Conservation (phyloP, 2,888 invertebrate genomes). For the Strigamia crassipes region DNA sequence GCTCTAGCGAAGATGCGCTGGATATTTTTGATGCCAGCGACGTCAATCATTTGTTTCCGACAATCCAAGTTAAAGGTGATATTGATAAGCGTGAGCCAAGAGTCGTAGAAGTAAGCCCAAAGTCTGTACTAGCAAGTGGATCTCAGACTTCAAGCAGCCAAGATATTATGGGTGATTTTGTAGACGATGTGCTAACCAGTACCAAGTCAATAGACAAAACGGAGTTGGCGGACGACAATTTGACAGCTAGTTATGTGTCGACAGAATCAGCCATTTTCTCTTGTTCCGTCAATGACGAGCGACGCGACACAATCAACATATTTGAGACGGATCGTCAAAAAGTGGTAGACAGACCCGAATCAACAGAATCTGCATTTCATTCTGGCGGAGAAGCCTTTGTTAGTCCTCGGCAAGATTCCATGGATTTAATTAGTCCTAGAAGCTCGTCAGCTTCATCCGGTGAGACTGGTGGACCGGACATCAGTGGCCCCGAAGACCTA, state of each 20-base stretch:
- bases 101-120: slow-evolving; percentile 31
- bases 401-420: background rate
- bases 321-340: background rate
- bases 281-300: slow-evolving; percentile 52
- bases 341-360: slow-evolving; percentile 25
- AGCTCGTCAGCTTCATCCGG: slow-evolving; percentile 64
- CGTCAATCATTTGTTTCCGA: slow-evolving; percentile 36
- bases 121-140: slow-evolving; percentile 44
- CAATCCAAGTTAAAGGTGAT: slow-evolving; percentile 52
- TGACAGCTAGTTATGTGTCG: slow-evolving; percentile 51
- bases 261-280: slow-evolving; percentile 53
- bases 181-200: background rate
- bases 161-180: background rate
- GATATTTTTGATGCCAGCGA: background rate
- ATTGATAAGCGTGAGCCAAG: slow-evolving; percentile 50
- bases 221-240: slow-evolving; percentile 56
- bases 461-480: slow-evolving; percentile 86
- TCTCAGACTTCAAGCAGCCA: slow-evolving; percentile 52
- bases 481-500: slow-evolving; percentile 71
- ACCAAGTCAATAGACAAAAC: slow-evolving; percentile 33
- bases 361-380: slow-evolving; percentile 47
- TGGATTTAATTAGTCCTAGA: background rate
- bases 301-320: slow-evolving; percentile 43
- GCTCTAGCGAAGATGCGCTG: slow-evolving; percentile 58
- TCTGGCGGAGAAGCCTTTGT: slow-evolving; percentile 8